Evolutionary conservation across 2,888 invertebrate genomes (phyloP), one percentile per base, ranked within the genome.

Genomic region (Magallana nippona): DNA sequence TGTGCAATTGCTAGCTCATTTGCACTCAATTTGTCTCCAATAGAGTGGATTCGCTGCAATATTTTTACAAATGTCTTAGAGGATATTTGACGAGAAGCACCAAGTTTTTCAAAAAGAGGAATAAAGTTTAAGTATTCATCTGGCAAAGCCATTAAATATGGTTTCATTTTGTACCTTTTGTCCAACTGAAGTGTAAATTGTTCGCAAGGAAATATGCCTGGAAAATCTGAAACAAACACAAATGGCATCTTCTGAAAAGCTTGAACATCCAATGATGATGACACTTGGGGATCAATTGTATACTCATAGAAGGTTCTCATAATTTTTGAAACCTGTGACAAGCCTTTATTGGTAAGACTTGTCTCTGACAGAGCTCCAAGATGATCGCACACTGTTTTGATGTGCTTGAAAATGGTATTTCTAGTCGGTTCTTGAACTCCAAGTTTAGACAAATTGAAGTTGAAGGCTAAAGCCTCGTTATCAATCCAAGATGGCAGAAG

Each of bases 61-160:
- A 88, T 82, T 5, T 81, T 81, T 11, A 84, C 83, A 77, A 84
- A 88, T 19, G 84, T 86, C 27, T 32, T 77, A 63, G 78, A 79
- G 19, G 44, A 71, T 2, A 83, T 56, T 10, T 81, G 32, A 44
- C 81, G 17, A 15, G 82, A n/a, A 27, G 86, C 82, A 15, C 89
- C 89, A 1, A 88, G 63, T 15, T 60, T 22, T 71, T 79, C 60
- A 82, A 88, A 89, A 13, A 89, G 27, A 0, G 57, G 55, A 57
- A 82, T 82, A 58, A 63, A 87, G 15, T 71, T 58, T 3, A 84
- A 84, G 56, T 83, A 88, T 17, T 82, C 80, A 13, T 78, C 78
- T 55, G 89, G 89, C 17, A 84, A 82, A 77, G 55, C 17, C 60
- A 83, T 85, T 1, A 87, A 79, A 77, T 86, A 89, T 8, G 87